phyloP scores from a whole-genome alignment of 2,113 vertebrate species.

The Paradoxurus hermaphroditus region DNA sequence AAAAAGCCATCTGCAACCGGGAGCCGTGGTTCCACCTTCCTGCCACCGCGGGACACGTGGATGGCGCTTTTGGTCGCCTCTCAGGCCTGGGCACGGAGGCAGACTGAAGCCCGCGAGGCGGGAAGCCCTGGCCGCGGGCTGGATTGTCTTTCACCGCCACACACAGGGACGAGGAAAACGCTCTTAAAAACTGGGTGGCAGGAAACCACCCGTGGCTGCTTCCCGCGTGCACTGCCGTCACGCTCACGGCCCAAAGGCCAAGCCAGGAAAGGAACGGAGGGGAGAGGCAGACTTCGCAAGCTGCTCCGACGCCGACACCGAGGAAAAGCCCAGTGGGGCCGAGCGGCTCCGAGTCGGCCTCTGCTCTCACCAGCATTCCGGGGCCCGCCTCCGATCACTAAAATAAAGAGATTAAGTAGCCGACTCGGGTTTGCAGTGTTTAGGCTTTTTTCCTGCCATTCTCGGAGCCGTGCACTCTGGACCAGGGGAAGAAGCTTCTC shows the following conservation, averaged over 20 bases:
- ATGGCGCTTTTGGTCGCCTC: background rate
- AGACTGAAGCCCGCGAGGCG: rapidly evolving
- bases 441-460: background rate
- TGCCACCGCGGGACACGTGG: rapidly evolving
- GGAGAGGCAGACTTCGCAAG: background rate
- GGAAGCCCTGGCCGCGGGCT: background rate
- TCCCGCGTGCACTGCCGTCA: background rate
- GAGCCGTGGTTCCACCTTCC: background rate
- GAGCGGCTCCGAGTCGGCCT: background rate
- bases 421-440: background rate
- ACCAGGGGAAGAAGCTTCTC: background rate
- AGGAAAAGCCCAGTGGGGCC: slow-evolving; percentile 2
- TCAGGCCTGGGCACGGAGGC: background rate
- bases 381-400: background rate
- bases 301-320: background rate
- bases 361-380: background rate
- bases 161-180: background rate
- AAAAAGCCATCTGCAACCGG: background rate
- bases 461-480: background rate
- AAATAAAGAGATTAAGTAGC: background rate
- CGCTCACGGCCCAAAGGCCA: background rate
- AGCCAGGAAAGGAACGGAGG: slow-evolving; percentile 38
- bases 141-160: background rate
- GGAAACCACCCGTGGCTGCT: background rate
- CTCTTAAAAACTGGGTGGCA: background rate